phyloP scores from a whole-genome alignment of 2,888 invertebrate species.

The Trichopoda pennipes region DNA sequence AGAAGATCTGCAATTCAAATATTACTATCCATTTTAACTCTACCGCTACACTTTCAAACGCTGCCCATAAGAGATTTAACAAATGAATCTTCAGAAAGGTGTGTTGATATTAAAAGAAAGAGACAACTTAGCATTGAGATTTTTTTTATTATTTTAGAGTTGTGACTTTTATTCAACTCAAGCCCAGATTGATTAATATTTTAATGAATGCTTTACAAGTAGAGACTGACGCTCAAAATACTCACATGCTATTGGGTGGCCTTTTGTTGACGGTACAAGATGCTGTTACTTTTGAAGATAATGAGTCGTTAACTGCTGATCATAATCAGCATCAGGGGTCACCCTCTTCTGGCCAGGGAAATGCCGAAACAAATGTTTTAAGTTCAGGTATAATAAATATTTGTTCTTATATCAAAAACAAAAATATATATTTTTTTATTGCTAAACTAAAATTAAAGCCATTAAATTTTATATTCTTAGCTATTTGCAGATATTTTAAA shows the following conservation, averaged over 20 bases:
- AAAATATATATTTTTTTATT: neutral
- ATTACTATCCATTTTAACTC: constrained; percentile 92
- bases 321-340: constrained; percentile 80
- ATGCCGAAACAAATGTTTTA: constrained; percentile 83
- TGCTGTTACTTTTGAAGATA: constrained; percentile 88
- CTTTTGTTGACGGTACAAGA: constrained; percentile 90
- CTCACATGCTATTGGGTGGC: constrained; percentile 92
- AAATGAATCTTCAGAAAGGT: constrained; percentile 82
- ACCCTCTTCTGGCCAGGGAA: constrained; percentile 78
- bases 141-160: constrained; percentile 71
- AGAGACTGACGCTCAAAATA: constrained; percentile 92
- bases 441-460: too few relatives aligned
- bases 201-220: constrained; percentile 91
- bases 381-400: constrained; percentile 84
- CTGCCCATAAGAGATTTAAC: constrained; percentile 87
- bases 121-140: constrained; percentile 67
- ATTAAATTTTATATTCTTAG: neutral
- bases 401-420: neutral
- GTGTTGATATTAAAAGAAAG: constrained; percentile 70
- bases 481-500: neutral
- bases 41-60: constrained; percentile 95
- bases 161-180: constrained; percentile 86
- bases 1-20: constrained; percentile 95
- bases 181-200: constrained; percentile 89
- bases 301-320: constrained; percentile 84